Base-by-base conservation (phyloP, 2,113 vertebrate genomes). In the Aspiorhynchus laticeps region DNA sequence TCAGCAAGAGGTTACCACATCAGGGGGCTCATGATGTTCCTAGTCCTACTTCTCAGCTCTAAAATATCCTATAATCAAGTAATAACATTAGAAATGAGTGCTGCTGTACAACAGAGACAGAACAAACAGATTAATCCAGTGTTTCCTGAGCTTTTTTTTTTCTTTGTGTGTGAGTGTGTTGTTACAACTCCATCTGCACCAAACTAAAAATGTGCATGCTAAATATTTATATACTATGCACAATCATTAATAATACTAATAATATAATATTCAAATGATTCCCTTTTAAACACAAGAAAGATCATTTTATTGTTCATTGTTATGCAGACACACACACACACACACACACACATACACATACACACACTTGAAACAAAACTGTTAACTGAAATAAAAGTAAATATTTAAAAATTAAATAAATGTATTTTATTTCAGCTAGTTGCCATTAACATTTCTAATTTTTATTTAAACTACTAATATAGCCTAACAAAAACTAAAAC, bases 1-100 rank as follows among this genome's bases (percentile, higher is more conserved):
- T 92, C 90, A 93, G 90, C 91, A 87, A 77, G 88, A 87, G 91
- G 90, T 92, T 91, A 90, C 90, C 71, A 81, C 85, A 86, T 91
- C 48, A 38, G 86, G 76, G 75, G 61, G 74, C 53, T 21, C 53
- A 61, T 80, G 80, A 41, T 56, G 77, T 59, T 87, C 86, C 80
- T 63, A 53, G 33, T 65, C 71, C 67, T 73, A 56, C 53, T 85
- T 83, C n/a, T 69, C 12, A 85, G 63, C 89, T 78, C 48, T 56
- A 80, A 83, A 51, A 87, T 67, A 74, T 84, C 65, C 79, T 76
- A 83, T 83, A 86, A 67, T 61, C 86, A 89, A 92, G 91, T 87
- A 89, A 87, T 85, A 87, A 71, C 15, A 21, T 69, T 88, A 87
- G 83, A 86, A 74, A 71, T 73, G 83, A 76, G 28, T 65, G 85